Evolutionary conservation across 2,888 invertebrate species (phyloP).

Genomic region (Troides oblongomaculatus): DNA sequence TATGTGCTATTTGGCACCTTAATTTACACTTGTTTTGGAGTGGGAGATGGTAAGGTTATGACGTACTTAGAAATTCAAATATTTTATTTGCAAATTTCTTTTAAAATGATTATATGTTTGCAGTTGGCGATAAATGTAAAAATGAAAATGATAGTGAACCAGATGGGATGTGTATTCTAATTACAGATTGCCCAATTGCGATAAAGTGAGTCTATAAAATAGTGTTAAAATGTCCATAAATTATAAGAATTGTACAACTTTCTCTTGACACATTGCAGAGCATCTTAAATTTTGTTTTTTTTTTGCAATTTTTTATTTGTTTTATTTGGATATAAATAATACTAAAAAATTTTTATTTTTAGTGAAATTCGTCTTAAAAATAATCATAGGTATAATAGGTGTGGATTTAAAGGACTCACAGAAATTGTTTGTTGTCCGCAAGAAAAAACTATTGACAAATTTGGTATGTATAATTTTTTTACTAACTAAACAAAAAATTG

Average conservation of each 20-base stretch:
- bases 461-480: slow-evolving; percentile 31
- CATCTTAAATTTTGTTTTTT: neutral
- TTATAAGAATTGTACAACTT: neutral
- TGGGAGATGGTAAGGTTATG: slow-evolving; percentile 28
- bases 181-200: slow-evolving; percentile 56
- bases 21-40: slow-evolving; percentile 6
- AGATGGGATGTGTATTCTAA: slow-evolving; percentile 52
- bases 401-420: slow-evolving; percentile 58
- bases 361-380: slow-evolving; percentile 50
- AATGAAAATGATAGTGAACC: slow-evolving; percentile 42
- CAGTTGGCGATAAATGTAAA: slow-evolving; percentile 60
- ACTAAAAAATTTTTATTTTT: slow-evolving; percentile 1
- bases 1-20: slow-evolving; percentile 10
- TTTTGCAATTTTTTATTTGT: neutral
- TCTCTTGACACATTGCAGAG: neutral
- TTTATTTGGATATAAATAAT: neutral
- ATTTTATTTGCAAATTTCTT: neutral
- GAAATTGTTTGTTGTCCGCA: slow-evolving; percentile 77
- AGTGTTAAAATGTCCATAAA: neutral
- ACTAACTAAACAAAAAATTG: neutral
- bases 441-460: slow-evolving; percentile 29
- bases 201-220: slow-evolving; percentile 50
- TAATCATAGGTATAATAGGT: slow-evolving; percentile 55
- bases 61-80: neutral
- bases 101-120: slow-evolving; percentile 23